Evolutionary conservation across 1,140 invertebrate genomes (phyloP), one percentile per base, ranked within the genome.

Genomic region (Pseudomyrmex gracilis): DNA sequence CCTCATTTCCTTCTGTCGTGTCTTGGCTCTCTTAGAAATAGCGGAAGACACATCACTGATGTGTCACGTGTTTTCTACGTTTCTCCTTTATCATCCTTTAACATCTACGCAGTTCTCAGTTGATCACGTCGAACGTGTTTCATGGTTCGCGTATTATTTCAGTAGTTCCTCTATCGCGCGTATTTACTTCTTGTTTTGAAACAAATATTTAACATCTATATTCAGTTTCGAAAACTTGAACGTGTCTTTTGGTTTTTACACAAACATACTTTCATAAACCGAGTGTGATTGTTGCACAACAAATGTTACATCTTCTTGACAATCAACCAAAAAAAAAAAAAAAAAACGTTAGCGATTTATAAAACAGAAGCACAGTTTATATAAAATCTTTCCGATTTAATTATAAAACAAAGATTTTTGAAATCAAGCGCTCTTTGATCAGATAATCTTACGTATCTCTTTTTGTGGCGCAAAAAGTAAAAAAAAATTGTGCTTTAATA

Each of bases 1-100:
- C 83, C 73, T 87, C 86, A 87, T 88, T 88, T 87, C 83, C 73
- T 87, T 71, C 57, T 87, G 61, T 73, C 76, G 71, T 85, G 86
- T 57, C 82, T 78, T 58, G 71, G 70, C 61, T 67, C 22, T 82
- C 22, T 49, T 68, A 43, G 83, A 87, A 74, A 87, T 70, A 71
- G 55, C 87, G 87, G 87, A 88, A 88, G 83, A 57, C 83, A 71
- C 15, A 34, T 34, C 34, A 74, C 55, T 82, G 86, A 87, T 85
- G 86, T 85, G 83, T 85, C 55, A 51, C 17, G 80, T 74, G 66
- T 82, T 87, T 87, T 86, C 85, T 76, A 88, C 87, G 87, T 88
- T 88, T 88, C 87, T 73, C 83, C 73, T 78, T 34, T 34, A 34
- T 87, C 86, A 85, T 73, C 83, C 73, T 78, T 34, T 34, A 34